These are phyloP conservation scores for Patella caerulea DNA, from an alignment of 2,888 invertebrate species.

Conservation along the genomic window DNA sequence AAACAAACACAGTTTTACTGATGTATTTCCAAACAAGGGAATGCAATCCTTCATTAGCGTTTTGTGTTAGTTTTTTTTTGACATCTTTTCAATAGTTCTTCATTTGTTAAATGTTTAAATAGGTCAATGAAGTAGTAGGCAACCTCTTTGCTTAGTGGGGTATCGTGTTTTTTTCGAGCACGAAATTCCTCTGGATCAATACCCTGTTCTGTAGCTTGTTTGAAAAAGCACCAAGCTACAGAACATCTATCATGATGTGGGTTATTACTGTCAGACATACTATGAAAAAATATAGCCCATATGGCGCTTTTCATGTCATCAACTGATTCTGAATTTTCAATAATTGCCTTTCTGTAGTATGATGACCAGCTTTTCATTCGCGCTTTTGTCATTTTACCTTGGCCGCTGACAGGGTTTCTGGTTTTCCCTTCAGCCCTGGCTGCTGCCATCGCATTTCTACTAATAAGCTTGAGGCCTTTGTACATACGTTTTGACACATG, in stretches of 20 bases:
- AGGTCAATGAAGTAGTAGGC: neutral
- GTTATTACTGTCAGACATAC: slow-evolving; percentile 14
- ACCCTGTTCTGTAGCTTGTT: neutral
- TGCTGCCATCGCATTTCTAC: no score
- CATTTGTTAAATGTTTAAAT: slow-evolving; percentile 15
- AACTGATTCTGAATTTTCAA: neutral
- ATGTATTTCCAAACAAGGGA: slow-evolving; percentile 20
- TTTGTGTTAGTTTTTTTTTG: slow-evolving; percentile 17
- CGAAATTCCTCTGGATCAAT: neutral
- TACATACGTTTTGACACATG: no score
- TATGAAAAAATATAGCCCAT: slow-evolving; percentile 25
- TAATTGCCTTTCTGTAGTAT: no score
- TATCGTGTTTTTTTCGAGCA: neutral
- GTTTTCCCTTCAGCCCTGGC: no score
- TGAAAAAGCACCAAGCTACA: slow-evolving; percentile 23
- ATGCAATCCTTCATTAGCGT: slow-evolving; percentile 23
- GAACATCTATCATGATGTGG: slow-evolving; percentile 22
- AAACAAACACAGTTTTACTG: slow-evolving; percentile 21
- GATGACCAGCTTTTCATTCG: no score
- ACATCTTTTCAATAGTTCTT: slow-evolving; percentile 15
- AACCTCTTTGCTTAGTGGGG: neutral
- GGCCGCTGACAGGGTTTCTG: no score
- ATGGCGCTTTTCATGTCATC: slow-evolving; percentile 21
- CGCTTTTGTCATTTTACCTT: no score
- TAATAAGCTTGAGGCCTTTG: no score